Percentiles rank a stretch among this genome's conserved stretches.
Evolutionary conservation across 2,113 vertebrate genomes (phyloP).

Genomic region (Paradoxurus hermaphroditus): DNA sequence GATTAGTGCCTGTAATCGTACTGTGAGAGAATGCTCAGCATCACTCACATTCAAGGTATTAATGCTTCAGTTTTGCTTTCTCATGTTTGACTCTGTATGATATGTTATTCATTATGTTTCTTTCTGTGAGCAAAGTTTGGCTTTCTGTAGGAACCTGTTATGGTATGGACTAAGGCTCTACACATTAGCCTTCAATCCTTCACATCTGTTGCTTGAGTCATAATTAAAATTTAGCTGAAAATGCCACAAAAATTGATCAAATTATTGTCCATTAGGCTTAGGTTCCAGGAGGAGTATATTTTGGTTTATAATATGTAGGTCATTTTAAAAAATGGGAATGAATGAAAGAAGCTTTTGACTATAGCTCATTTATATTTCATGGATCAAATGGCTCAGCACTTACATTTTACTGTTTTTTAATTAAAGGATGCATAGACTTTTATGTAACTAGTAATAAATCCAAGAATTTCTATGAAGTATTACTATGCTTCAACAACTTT

Average conservation of each 20-base stretch:
- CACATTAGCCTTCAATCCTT: background rate
- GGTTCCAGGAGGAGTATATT: conserved; percentile 29
- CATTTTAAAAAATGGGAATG: conserved; percentile 58
- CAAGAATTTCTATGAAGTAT: background rate
- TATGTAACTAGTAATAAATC: conserved; percentile 55
- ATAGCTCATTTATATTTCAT: conserved; percentile 67
- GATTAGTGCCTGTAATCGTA: background rate
- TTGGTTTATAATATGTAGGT: conserved; percentile 62
- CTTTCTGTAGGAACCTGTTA: conserved; percentile 1
- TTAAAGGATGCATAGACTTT: conserved; percentile 55
- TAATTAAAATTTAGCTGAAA: conserved; percentile 66
- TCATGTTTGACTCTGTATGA: background rate
- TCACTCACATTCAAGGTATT: background rate
- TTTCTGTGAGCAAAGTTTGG: background rate
- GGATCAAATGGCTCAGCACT: conserved; percentile 48
- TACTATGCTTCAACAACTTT: background rate
- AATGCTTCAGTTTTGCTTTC: background rate
- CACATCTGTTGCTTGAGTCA: background rate
- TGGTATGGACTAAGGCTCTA: background rate
- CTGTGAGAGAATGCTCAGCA: background rate
- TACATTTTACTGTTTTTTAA: conserved; percentile 54
- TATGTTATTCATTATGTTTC: background rate
- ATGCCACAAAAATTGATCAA: conserved; percentile 29
- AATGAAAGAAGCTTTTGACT: conserved; percentile 48
- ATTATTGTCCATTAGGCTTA: conserved; percentile 10